phyloP scores from a whole-genome alignment of 1,140 invertebrate genomes.

The Hirudo medicinalis region DNA sequence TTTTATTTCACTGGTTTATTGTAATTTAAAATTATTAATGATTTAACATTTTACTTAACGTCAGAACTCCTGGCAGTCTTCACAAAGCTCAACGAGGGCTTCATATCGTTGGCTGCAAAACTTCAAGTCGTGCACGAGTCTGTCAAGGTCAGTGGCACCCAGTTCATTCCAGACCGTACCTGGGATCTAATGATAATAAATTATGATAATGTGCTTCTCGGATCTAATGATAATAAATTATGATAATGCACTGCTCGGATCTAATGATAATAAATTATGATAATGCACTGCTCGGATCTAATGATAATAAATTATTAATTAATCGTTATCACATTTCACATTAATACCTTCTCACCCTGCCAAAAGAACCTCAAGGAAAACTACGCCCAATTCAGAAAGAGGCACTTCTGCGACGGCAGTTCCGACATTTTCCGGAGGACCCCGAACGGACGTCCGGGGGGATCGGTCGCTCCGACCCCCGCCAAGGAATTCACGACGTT shows the following conservation, averaged over 20 bases:
- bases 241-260: background rate
- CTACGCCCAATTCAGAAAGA: too few species aligned
- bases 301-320: too few species aligned
- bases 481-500: too few species aligned
- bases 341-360: too few species aligned
- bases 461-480: too few species aligned
- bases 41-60: constrained; percentile 15
- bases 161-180: background rate
- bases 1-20: constrained; percentile 25
- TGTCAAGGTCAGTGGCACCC: constrained; percentile 35
- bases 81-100: constrained; percentile 64
- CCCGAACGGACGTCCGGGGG: too few species aligned
- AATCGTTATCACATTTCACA: too few species aligned
- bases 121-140: constrained; percentile 60
- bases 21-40: constrained; percentile 16
- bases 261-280: too few species aligned
- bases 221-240: too few species aligned
- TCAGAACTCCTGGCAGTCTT: constrained; percentile 59
- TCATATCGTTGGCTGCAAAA: constrained; percentile 67
- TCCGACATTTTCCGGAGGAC: too few species aligned
- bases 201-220: background rate
- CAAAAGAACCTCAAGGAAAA: too few species aligned
- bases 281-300: background rate
- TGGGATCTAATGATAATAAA: background rate
- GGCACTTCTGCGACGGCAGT: too few species aligned